Evolutionary conservation across 1,140 invertebrate species (phyloP).

Genomic region (Cephus cinctus): DNA sequence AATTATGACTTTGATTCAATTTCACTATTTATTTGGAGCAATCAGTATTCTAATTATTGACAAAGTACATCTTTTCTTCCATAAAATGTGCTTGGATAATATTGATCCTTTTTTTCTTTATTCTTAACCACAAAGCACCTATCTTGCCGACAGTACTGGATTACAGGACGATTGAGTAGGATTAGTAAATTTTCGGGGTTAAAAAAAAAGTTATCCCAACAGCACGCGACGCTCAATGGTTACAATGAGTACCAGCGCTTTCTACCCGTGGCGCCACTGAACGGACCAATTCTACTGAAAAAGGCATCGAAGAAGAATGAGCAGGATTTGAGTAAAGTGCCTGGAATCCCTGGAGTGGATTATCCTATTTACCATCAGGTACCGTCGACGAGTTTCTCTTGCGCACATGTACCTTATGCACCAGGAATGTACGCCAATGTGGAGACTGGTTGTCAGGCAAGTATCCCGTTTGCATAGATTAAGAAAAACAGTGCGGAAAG

Average conservation of each 20-base stretch:
- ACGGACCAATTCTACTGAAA: slow-evolving; percentile 19
- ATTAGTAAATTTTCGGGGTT: too few relatives aligned
- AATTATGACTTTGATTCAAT: neutral
- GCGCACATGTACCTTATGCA: slow-evolving; percentile 69
- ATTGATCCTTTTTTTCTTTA: neutral
- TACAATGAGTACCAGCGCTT: slow-evolving; percentile 7
- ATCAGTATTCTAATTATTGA: neutral
- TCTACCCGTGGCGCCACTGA: neutral
- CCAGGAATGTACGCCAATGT: slow-evolving; percentile 87
- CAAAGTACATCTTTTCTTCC: neutral
- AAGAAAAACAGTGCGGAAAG: too few relatives aligned
- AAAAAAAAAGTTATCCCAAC: too few relatives aligned
- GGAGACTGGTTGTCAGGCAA: slow-evolving; percentile 82
- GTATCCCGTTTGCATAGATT: too few relatives aligned
- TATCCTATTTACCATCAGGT: slow-evolving; percentile 75
- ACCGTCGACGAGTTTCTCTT: slow-evolving; percentile 77
- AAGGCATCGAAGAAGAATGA: slow-evolving; percentile 56
- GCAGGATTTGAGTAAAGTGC: slow-evolving; percentile 77
- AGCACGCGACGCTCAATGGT: slow-evolving; percentile 11
- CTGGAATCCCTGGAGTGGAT: slow-evolving; percentile 73
- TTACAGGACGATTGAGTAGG: slow-evolving; percentile 18
- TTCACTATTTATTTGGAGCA: neutral
- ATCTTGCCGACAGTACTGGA: neutral
- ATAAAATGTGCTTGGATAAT: neutral
- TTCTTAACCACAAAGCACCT: neutral